Conservation (phyloP, 2,888 invertebrate species). For the Meteorus colon region DNA sequence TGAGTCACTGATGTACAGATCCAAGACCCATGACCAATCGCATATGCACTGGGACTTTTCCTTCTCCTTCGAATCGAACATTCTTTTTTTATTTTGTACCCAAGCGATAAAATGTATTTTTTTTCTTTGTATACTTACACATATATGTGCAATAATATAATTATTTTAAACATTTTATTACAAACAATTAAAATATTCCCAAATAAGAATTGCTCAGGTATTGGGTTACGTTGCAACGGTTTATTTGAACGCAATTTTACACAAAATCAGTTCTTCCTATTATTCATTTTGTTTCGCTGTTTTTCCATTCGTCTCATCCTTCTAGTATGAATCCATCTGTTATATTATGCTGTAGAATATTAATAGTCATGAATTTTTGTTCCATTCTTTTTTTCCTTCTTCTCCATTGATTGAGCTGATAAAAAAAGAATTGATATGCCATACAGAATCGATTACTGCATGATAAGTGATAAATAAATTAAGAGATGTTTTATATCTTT, state of each 20-base stretch:
- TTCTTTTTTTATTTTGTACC: not conserved
- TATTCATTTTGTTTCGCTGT: no score
- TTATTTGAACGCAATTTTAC: no score
- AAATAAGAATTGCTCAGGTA: no score
- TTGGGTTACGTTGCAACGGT: no score
- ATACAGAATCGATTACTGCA: not conserved
- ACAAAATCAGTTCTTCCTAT: no score
- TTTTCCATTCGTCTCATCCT: no score
- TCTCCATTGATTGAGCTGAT: not conserved
- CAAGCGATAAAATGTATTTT: not conserved
- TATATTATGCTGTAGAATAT: no score
- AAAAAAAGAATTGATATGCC: not conserved
- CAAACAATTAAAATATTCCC: not conserved
- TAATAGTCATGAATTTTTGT: no score
- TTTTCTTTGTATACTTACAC: not conserved
- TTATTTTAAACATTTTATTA: not conserved
- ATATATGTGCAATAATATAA: not conserved
- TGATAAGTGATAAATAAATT: slow-evolving; percentile 5
- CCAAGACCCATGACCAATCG: slow-evolving; percentile 29
- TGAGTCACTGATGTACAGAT: slow-evolving; percentile 32
- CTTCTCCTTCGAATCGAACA: not conserved
- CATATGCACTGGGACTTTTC: slow-evolving; percentile 9
- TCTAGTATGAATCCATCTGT: no score
- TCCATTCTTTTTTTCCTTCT: no score
- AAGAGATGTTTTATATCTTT: not conserved